Evolutionary conservation across 1,140 invertebrate species (phyloP), one percentile per base, ranked within the genome.

Genomic region (Leptestheria dahalacensis): DNA sequence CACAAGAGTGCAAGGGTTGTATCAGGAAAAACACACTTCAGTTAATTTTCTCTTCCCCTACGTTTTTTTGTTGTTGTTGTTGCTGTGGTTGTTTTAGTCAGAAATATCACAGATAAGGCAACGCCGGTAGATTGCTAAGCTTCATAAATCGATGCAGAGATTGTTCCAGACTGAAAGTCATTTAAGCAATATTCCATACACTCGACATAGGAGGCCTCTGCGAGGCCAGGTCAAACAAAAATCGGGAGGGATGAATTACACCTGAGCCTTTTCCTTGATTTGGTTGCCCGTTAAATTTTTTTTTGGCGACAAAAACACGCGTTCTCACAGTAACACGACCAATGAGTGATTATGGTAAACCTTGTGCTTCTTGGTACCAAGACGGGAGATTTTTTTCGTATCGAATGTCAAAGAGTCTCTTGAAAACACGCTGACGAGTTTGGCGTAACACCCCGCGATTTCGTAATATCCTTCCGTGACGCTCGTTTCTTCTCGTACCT

Each of bases 31-130:
- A 33, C 41, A 29, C 33, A 51, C 48, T 28, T 26, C 41, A 60
- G 29, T 60, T 52, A 24, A 28, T 50, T 25, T 51, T 59, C 52
- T 50, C 18, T 23, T 20, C 28, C 28, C 20, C 10, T 1, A 11
- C 0, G 3, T 58, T 48, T 47, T 58, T 58, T 58, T 18, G 21
- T 48, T 60, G 11, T 20, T 59, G n/a, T n/a, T n/a, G n/a, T n/a
- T n/a, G n/a, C n/a, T n/a, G n/a, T n/a, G n/a, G n/a, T n/a, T n/a
- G n/a, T n/a, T 18, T 59, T 51, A 48, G 28, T 51, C 28, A 52
- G 51, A 48, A 60, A 60, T 60, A 60, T 60, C 58, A 60, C 58
- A 60, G 58, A 60, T 60, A 60, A 60, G 58, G 58, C 58, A 60
- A 60, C 58, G 51, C 49, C 51, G 58, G 49, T 52, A 60, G 48